A percentile compares a stretch with the other conserved stretches of the same genome.
Conservation (phyloP, 2,113 vertebrate species). For the Rhadina sibilatrix region DNA sequence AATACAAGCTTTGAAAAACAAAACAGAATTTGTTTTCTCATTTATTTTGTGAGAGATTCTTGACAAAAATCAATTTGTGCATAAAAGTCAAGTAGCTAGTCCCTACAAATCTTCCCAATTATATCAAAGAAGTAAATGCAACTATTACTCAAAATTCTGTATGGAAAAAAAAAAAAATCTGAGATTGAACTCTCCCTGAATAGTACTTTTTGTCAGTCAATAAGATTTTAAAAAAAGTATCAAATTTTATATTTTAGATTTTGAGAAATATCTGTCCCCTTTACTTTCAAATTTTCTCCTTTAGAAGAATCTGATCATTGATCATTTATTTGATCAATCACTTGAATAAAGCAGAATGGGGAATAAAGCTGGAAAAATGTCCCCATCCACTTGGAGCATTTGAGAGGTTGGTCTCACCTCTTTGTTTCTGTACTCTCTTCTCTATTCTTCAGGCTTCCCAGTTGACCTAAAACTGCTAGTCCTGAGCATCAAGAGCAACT, state of each 20-base stretch:
- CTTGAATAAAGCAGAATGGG: neutral
- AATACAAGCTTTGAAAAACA: neutral
- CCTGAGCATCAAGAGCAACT: neutral
- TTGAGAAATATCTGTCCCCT: neutral
- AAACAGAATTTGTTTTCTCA: neutral
- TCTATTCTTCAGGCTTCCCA: neutral
- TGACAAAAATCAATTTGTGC: neutral
- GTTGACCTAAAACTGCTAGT: neutral
- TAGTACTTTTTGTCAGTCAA: neutral
- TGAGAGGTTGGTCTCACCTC: neutral
- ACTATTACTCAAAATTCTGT: neutral
- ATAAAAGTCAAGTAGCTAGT: neutral
- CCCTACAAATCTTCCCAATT: neutral
- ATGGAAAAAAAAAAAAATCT: neutral
- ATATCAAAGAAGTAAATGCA: neutral
- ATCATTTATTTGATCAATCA: neutral
- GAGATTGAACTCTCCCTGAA: neutral
- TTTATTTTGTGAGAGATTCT: neutral
- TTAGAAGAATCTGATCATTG: neutral
- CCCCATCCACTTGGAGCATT: neutral
- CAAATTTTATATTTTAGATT: neutral
- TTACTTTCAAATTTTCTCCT: neutral
- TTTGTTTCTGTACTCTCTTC: neutral
- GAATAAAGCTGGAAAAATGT: neutral
- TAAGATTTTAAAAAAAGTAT: neutral